Evolutionary conservation across 2,888 invertebrate species (phyloP), one percentile per base, ranked within the genome.

Genomic region (Cybosia mesomella): DNA sequence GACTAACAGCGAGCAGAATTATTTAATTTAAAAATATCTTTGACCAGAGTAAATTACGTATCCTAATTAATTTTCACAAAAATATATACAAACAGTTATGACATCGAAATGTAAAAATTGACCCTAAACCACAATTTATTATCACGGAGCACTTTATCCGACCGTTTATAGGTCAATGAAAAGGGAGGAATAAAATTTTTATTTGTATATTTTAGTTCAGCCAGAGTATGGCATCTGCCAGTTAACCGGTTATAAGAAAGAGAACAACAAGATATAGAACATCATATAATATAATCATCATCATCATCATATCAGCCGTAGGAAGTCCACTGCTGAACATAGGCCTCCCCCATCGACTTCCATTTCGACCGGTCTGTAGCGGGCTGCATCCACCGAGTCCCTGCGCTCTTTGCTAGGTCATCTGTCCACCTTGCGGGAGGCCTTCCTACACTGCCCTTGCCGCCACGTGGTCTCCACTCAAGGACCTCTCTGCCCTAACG

Each of bases 151-250:
- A 79, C 77, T 78, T 68, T 53, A 53, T 57, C 57, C 66, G 73
- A 66, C 70, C 75, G 73, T 78, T 79, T 79, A 79, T 79, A 70
- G 80, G 77, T 75, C 78, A 79, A 79, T 79, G 80, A 79, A 78
- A 78, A 77, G 49, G 73, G 69, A 71, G 68, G 66, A 62, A 79
- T 79, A 79, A 79, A 77, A 75, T 1, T 62, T 75, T 70, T 79
- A 79, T 79, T 77, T 67, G 71, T 73, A 64, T 70, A 75, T 75
- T 74, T 67, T 67, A 67, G 66, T 67, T 61, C n/a, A 61, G 73
- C 65, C 54, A 53, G 55, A 72, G 69, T 75, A 79, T 57, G 21
- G 22, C 57, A 67, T 61, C 66, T 36, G 66, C 66, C 39, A 66
- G 59, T 66, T 54, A 66, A 66, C 36, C 24, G 8, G n/a, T 49